Conservation (phyloP, 2,797 vertebrate genomes). For the Onychomys torridus region DNA sequence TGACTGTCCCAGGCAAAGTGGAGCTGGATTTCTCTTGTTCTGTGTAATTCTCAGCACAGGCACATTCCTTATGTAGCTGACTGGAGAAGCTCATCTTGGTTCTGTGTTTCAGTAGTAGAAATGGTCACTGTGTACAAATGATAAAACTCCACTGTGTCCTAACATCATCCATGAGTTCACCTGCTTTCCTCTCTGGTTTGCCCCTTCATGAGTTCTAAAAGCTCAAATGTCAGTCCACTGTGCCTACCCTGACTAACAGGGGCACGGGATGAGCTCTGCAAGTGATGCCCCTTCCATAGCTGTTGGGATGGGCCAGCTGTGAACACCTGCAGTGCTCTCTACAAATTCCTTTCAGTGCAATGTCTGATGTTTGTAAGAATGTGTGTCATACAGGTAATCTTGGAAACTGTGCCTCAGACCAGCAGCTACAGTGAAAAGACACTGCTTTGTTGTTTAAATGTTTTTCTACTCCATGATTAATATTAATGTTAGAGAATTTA, state of each 20-base stretch:
- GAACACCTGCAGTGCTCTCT: background rate
- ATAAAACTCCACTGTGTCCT: background rate
- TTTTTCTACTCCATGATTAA: background rate
- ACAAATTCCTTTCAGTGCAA: background rate
- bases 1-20: background rate
- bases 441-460: background rate
- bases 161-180: rapidly evolving
- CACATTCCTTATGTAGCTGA: background rate
- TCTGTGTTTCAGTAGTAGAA: background rate
- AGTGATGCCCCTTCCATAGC: background rate
- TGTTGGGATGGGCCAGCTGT: background rate
- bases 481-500: background rate
- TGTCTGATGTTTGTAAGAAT: background rate
- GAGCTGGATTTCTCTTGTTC: background rate
- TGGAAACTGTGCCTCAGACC: background rate
- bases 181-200: background rate
- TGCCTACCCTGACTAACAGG: background rate
- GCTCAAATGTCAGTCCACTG: background rate
- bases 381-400: background rate
- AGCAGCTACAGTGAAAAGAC: background rate
- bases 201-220: background rate
- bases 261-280: background rate
- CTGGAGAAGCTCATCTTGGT: background rate
- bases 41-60: background rate
- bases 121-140: background rate